Conservation (phyloP, 1,140 invertebrate species). For the Solenopsis fugax region DNA sequence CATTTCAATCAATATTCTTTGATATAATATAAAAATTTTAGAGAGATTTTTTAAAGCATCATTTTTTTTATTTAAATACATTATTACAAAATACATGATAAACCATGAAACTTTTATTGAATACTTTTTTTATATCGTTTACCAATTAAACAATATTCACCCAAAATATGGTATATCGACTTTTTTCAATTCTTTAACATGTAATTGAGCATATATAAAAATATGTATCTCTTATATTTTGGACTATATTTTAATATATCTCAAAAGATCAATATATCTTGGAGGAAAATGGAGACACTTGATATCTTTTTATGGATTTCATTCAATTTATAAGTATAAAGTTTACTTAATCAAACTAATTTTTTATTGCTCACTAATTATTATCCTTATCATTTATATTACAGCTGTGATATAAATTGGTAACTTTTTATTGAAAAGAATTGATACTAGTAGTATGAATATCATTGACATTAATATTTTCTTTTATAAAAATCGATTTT, state of each 20-base stretch:
- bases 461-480: background rate
- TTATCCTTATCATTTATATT: background rate
- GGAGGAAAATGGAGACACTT: background rate
- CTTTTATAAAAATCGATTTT: background rate
- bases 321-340: background rate
- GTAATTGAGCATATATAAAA: background rate
- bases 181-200: background rate
- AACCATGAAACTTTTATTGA: background rate
- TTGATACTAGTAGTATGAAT: background rate
- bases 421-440: background rate
- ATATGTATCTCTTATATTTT: background rate
- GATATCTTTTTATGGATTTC: background rate
- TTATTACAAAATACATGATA: background rate
- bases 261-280: background rate
- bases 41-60: background rate
- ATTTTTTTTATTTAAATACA: background rate
- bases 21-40: background rate
- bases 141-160: background rate
- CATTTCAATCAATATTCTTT: background rate
- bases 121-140: background rate
- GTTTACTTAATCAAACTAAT: background rate
- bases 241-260: no score
- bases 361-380: constrained; percentile 8
- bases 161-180: background rate
- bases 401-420: background rate